Percentiles rank a stretch among this genome's conserved stretches.
These are phyloP conservation scores for Pimephales promelas DNA, from an alignment of 2,113 vertebrate species.

Conservation along the genomic window DNA sequence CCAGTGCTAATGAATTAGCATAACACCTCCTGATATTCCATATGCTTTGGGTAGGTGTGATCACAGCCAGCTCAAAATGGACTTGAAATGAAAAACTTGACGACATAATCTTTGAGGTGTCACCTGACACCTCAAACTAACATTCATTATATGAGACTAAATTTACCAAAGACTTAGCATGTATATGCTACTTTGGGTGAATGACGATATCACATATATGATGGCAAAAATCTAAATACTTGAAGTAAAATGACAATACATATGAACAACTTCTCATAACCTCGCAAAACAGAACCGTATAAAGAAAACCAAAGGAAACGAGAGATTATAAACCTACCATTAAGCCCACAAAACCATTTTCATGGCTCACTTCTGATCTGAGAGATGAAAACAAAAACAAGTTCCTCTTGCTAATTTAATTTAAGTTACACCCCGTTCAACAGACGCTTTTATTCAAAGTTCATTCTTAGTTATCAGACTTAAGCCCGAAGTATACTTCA, in stretches of 20 bases:
- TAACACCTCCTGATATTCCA: slow-evolving; percentile 24
- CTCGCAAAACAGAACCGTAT: neutral
- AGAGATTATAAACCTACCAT: neutral
- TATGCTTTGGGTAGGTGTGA: slow-evolving; percentile 37
- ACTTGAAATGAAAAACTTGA: slow-evolving; percentile 5
- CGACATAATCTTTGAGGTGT: neutral
- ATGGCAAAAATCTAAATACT: neutral
- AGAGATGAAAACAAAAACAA: neutral
- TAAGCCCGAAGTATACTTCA: no score
- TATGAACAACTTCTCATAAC: neutral
- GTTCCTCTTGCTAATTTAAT: neutral
- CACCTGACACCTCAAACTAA: neutral
- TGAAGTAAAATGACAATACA: neutral
- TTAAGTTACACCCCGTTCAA: neutral
- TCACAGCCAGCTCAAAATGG: slow-evolving; percentile 33
- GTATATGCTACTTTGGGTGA: neutral
- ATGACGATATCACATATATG: neutral
- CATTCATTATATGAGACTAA: slow-evolving; percentile 22
- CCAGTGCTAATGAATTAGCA: slow-evolving; percentile 49
- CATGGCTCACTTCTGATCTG: slow-evolving; percentile 18
- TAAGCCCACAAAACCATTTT: slow-evolving; percentile 10
- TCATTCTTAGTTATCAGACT: neutral
- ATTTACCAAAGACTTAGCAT: neutral
- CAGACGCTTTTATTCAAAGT: neutral
- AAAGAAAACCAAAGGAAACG: neutral